Evolutionary conservation across 2,888 invertebrate species (phyloP).

Genomic region (Coenonympha arcania): DNA sequence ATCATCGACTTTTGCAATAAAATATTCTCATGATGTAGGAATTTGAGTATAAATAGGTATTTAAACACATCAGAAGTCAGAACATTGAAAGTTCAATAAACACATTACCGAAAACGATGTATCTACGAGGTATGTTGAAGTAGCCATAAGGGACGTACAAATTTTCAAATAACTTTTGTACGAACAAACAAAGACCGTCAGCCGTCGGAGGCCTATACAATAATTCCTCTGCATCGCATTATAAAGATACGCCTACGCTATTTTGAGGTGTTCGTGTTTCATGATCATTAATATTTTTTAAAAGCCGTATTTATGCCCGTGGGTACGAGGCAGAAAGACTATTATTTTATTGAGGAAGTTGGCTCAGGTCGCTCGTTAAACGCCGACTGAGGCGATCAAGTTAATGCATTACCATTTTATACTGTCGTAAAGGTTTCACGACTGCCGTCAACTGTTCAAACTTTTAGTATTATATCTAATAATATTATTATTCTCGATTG

Average conservation of each 20-base stretch:
- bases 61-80: neutral
- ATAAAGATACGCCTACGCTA: conserved; percentile 24
- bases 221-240: conserved; percentile 16
- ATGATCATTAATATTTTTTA: conserved; percentile 32
- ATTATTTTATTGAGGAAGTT: conserved; percentile 72
- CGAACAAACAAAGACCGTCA: conserved; percentile 8
- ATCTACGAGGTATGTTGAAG: neutral
- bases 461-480: conserved; percentile 36
- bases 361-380: conserved; percentile 61
- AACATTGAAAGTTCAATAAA: neutral
- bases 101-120: neutral
- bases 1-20: neutral
- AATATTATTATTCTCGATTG: conserved; percentile 28
- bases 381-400: conserved; percentile 56
- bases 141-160: neutral
- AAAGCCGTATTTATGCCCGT: conserved; percentile 30
- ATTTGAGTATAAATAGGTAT: neutral
- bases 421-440: conserved; percentile 67
- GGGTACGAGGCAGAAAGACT: conserved; percentile 38
- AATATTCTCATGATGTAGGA: neutral
- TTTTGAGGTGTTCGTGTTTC: conserved; percentile 28
- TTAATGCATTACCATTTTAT: conserved; percentile 71
- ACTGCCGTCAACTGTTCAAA: conserved; percentile 54
- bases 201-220: conserved; percentile 8
- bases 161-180: conserved; percentile 5